Evolutionary conservation across 2,113 vertebrate species (phyloP), one percentile per base, ranked within the genome.

Genomic region (Triplophysa dalaica): DNA sequence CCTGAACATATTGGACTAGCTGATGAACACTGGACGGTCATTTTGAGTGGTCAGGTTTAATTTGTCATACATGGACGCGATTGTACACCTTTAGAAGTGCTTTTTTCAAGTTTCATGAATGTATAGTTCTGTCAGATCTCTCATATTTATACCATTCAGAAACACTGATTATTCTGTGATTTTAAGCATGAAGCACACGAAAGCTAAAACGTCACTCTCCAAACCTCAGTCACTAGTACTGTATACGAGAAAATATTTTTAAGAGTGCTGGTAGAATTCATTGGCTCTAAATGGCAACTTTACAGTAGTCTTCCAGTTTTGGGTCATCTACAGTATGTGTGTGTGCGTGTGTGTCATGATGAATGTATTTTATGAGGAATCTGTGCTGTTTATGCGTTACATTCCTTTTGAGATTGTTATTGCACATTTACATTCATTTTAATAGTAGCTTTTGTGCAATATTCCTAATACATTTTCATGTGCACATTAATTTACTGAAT

Each of bases 21-120:
- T 45, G n/a, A 10, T n/a, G 22, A 75, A 62, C 9, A 43, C 26
- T 26, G 24, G 66, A 22, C 10, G 0, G 38, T 69, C 50, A 67
- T 43, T 67, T 38, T 38, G 33, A 38, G 33, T 45, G n/a, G 50
- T 70, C 50, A 77, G 41, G 54, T 72, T 63, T 70, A 21, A 63
- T 70, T 62, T 62, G 13, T 48, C 68, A 12, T 54, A 67, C 29
- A 26, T 72, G 76, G 84, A 83, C 43, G 83, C 82, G 86, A 89
- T 80, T 89, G 88, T 90, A 89, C 85, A 88, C 88, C 87, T 78
- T 70, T 68, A 70, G 61, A 91, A 91, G 88, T 91, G 90, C 87
- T 90, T 91, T 89, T 90, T 88, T 83, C 80, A n/a, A 88, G 88
- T 85, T 21, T 89, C 82, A 86, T 91, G 91, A 92, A 91, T 92